Base-by-base conservation (phyloP, 2,797 vertebrate genomes). In the Pseudomugil gertrudae region DNA sequence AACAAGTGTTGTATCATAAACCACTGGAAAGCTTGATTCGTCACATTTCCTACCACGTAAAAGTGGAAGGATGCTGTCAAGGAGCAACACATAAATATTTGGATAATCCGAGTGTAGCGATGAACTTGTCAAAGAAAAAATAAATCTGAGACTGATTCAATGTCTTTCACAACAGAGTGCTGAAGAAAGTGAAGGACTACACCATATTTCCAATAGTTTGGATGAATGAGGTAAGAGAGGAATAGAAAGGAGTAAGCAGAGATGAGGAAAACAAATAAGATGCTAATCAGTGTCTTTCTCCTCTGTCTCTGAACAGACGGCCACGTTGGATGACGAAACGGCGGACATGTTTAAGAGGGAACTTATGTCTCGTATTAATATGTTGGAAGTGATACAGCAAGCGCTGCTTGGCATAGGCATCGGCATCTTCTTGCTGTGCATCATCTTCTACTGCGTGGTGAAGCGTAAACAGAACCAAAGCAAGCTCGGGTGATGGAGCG, bases 221-320 rank as follows among this genome's bases (percentile, higher is more conserved):
- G 98, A 86, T 99, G 69, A 98, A 99, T 76, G 97, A 99, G 95
- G 98, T 98, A 72, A 91, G 95, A 90, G 32, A 27, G 40, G 9
- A 35, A 66, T 23, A 38, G 62, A 63, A 23, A 57, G 60, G 19
- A 57, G 21, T 0, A 26, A 32, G 7, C 43, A 19, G 23, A 57
- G 11, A 21, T 30, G 9, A 40, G 32, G 7, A n/a, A 4, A 19
- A 0, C 4, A 17, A 53, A 23, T 70, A 19, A 33, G 23, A 29
- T 52, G 15, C 23, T 38, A 65, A 77, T 48, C 30, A 54, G 0
- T 2, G 32, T 57, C 24, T 23, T 11, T 47, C 36, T 3, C 51
- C 7, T 40, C 7, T 51, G 35, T 65, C 26, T 73, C 35, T 17
- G 53, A 85, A 52, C 86, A 99, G 98, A 95, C 96, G 36, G 97